These are phyloP conservation scores for Murina feae DNA, from an alignment of 2,113 vertebrate genomes.

Conservation along the genomic window DNA sequence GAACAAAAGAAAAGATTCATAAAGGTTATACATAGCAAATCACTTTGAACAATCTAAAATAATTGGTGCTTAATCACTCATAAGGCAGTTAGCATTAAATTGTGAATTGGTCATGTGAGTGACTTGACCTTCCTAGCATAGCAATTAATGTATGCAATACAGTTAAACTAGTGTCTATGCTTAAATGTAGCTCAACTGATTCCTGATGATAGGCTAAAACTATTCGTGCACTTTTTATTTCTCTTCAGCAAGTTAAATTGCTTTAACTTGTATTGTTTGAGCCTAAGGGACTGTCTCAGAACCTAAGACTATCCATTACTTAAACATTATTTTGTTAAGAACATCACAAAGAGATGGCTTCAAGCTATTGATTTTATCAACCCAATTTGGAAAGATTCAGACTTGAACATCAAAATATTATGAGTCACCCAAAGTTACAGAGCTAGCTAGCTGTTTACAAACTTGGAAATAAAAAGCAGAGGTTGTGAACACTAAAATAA, in stretches of 20 bases:
- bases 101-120: not conserved
- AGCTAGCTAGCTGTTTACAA: not conserved
- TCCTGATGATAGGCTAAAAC: not conserved
- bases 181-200: not conserved
- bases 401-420: not conserved
- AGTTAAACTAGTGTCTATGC: not conserved
- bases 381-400: slow-evolving; percentile 31
- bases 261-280: not conserved
- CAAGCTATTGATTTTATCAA: not conserved
- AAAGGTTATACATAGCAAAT: not conserved
- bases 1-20: not conserved
- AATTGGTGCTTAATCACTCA: not conserved
- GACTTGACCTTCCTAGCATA: not conserved
- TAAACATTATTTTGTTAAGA: slow-evolving; percentile 23
- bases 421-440: not conserved
- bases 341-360: not conserved
- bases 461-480: slow-evolving; percentile 18
- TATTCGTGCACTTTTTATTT: not conserved
- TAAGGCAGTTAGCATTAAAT: not conserved
- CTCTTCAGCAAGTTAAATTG: not conserved
- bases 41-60: not conserved
- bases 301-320: not conserved
- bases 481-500: not conserved
- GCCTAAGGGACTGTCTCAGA: not conserved
- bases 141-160: not conserved